Percentiles rank a stretch among this genome's conserved stretches.
Conservation (phyloP, 2,888 invertebrate genomes). For the Monoplex corrugatus region DNA sequence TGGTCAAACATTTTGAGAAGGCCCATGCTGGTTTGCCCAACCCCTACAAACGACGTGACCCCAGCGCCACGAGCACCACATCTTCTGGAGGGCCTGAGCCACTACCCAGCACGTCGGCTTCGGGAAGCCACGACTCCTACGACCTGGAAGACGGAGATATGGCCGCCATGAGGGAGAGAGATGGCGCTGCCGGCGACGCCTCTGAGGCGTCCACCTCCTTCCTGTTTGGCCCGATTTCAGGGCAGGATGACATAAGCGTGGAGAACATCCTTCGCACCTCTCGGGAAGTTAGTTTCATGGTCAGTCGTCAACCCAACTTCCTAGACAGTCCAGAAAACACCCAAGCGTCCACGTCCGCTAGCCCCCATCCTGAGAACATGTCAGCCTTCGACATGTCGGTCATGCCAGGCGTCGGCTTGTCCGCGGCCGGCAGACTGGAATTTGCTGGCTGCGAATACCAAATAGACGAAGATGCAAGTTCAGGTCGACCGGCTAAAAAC, state of each 20-base stretch:
- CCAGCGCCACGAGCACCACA: background rate
- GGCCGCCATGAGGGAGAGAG: slow-evolving; percentile 53
- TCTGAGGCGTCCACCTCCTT: slow-evolving; percentile 17
- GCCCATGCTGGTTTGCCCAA: slow-evolving; percentile 78
- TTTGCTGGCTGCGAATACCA: slow-evolving; percentile 22
- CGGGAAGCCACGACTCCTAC: slow-evolving; percentile 60
- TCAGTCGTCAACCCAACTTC: slow-evolving; percentile 56
- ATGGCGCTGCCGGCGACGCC: slow-evolving; percentile 7
- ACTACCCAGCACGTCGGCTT: slow-evolving; percentile 43
- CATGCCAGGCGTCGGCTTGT: slow-evolving; percentile 11
- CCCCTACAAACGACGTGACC: slow-evolving; percentile 66
- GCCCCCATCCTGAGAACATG: slow-evolving; percentile 13
- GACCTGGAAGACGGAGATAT: slow-evolving; percentile 64
- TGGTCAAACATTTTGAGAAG: slow-evolving; percentile 81
- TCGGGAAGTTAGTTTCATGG: slow-evolving; percentile 54
- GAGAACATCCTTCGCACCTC: slow-evolving; percentile 56
- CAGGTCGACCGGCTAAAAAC: slow-evolving; percentile 53
- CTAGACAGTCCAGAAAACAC: slow-evolving; percentile 51
- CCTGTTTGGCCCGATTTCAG: background rate
- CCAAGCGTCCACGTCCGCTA: background rate
- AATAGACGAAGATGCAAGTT: background rate
- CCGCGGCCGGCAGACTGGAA: background rate
- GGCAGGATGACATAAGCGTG: slow-evolving; percentile 54
- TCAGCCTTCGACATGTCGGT: background rate
- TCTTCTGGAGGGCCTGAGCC: slow-evolving; percentile 15